Evolutionary conservation across 64 coral and sea anemone genomes (phyloP).

Genomic region (Stylophora pistillata): DNA sequence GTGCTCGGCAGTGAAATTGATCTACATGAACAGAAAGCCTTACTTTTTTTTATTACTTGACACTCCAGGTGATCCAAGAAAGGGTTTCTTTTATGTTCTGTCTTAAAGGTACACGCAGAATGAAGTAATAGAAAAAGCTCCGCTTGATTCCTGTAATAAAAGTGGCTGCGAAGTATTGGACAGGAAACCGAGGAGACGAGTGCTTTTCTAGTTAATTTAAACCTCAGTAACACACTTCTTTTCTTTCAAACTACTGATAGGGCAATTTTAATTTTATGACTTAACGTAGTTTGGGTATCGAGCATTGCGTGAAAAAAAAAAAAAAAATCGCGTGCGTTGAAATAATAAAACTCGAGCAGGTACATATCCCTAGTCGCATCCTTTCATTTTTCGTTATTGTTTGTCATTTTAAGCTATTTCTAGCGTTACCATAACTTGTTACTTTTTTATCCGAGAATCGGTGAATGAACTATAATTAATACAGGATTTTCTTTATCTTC

Average conservation of each 20-base stretch:
- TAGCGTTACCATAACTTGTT: neutral
- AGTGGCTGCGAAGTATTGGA: neutral
- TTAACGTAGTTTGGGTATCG: neutral
- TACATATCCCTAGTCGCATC: neutral
- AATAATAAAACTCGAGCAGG: neutral
- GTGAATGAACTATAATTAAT: neutral
- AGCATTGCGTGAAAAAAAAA: conserved; percentile 1
- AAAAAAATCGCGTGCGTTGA: neutral
- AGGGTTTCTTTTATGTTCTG: conserved; percentile 22
- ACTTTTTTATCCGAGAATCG: neutral
- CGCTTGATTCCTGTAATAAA: neutral
- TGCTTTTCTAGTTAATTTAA: neutral
- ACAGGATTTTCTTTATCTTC: conserved; percentile 13
- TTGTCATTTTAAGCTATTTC: neutral
- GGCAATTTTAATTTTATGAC: conserved; percentile 7
- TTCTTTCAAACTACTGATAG: conserved; percentile 14
- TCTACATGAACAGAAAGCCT: neutral
- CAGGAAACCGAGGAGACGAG: neutral
- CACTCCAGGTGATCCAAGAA: conserved; percentile 30
- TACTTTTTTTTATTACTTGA: conserved; percentile 17
- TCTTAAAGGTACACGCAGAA: neutral
- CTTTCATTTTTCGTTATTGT: neutral
- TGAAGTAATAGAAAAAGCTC: neutral
- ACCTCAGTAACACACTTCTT: neutral
- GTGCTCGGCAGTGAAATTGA: conserved; percentile 28